These are phyloP conservation scores for Bradypodion pumilum DNA, from an alignment of 2,797 vertebrate species.

Conservation along the genomic window DNA sequence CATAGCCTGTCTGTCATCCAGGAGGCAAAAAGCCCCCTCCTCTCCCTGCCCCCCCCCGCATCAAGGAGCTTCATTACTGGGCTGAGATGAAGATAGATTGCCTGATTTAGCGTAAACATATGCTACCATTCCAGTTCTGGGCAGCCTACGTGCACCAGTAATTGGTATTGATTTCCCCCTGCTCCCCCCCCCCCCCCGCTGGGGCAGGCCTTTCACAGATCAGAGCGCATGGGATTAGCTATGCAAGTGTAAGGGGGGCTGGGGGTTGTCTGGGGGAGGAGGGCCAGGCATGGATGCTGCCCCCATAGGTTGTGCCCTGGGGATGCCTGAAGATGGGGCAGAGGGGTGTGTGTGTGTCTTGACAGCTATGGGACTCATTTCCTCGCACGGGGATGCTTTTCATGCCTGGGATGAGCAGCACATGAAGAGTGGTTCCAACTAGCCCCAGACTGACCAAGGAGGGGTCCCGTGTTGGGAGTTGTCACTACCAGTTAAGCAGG, in stretches of 20 bases:
- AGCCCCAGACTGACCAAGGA: no score
- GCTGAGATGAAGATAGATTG: slow-evolving; percentile 85
- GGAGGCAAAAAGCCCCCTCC: background rate
- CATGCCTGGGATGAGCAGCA: no score
- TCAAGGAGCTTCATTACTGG: slow-evolving; percentile 65
- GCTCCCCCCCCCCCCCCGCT: background rate
- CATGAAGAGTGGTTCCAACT: no score
- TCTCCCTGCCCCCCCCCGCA: background rate
- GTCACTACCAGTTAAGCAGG: background rate
- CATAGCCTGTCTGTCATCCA: slow-evolving; percentile 49
- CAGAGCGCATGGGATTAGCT: slow-evolving; percentile 4
- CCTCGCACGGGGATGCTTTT: no score
- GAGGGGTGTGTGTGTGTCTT: background rate
- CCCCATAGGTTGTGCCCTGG: background rate
- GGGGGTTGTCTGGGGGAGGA: no score
- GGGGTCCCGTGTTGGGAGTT: background rate
- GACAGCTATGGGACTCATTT: background rate
- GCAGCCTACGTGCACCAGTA: slow-evolving; percentile 80
- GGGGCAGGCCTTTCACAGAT: slow-evolving; percentile 13
- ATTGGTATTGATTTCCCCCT: slow-evolving; percentile 82
- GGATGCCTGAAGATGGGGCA: background rate
- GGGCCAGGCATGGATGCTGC: background rate
- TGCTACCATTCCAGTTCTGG: slow-evolving; percentile 84
- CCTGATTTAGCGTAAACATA: slow-evolving; percentile 87
- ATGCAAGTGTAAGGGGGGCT: background rate